Percentiles rank a stretch among this genome's conserved stretches.
phyloP scores from a whole-genome alignment of 1,140 invertebrate genomes.

The Drosophila punjabiensis region DNA sequence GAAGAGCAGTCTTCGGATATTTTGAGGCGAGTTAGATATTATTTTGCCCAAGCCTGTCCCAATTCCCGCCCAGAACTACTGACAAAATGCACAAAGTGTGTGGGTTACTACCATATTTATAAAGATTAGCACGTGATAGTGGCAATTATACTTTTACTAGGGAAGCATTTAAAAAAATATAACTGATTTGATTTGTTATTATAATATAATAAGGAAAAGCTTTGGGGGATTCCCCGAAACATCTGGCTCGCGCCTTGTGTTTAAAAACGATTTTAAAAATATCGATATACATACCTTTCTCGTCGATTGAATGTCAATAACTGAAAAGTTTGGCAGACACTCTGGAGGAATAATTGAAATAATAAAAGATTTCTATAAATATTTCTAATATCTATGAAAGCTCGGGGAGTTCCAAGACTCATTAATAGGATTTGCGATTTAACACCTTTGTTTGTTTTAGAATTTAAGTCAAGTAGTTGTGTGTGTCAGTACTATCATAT shows the following conservation, averaged over 20 bases:
- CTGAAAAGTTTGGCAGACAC: too few relatives aligned
- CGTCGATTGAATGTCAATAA: too few relatives aligned
- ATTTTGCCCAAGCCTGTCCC: not conserved
- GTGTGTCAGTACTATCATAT: too few relatives aligned
- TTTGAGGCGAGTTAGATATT: slow-evolving; percentile 16
- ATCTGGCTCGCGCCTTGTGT: too few relatives aligned
- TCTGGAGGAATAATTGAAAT: too few relatives aligned
- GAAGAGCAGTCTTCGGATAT: slow-evolving; percentile 14
- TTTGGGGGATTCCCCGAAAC: not conserved
- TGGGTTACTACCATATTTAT: slow-evolving; percentile 5
- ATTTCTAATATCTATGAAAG: not conserved
- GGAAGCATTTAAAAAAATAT: not conserved
- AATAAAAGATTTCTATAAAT: too few relatives aligned
- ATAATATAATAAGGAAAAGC: not conserved
- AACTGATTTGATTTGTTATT: not conserved
- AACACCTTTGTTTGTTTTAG: too few relatives aligned
- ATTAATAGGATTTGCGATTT: too few relatives aligned
- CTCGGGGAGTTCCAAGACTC: too few relatives aligned
- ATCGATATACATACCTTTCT: not conserved
- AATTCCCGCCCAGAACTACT: not conserved
- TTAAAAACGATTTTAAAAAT: not conserved
- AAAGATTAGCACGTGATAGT: not conserved
- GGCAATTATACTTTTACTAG: not conserved
- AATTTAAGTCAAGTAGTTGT: too few relatives aligned
- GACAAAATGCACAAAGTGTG: slow-evolving; percentile 13